A percentile compares a stretch with the other conserved stretches of the same genome.
These are phyloP conservation scores for Drosophila picticornis DNA, from an alignment of 2,888 invertebrate genomes.

Conservation along the genomic window DNA sequence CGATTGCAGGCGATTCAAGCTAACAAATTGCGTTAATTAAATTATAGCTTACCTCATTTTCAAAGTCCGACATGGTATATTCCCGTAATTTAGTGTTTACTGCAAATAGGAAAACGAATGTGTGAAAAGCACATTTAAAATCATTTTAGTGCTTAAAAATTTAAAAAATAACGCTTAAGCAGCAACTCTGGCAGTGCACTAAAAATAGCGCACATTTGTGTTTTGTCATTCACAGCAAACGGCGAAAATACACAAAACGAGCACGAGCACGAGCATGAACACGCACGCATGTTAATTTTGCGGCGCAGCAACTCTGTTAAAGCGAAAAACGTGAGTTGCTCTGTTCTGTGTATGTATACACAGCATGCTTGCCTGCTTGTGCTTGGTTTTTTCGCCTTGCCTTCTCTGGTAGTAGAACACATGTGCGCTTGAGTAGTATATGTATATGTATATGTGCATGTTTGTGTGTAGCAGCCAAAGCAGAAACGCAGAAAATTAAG, in stretches of 20 bases:
- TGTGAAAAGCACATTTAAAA: not conserved
- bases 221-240: conserved; percentile 46
- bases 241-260: conserved; percentile 7
- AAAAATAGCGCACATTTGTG: not conserved
- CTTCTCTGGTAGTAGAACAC: conserved; percentile 64
- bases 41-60: conserved; percentile 45
- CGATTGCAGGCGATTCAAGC: not conserved
- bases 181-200: not conserved
- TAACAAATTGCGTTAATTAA: not conserved
- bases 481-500: conserved; percentile 83
- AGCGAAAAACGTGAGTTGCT: conserved; percentile 68
- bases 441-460: conserved; percentile 48
- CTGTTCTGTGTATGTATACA: conserved; percentile 83
- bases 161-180: conserved; percentile 4
- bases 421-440: conserved; percentile 66
- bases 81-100: not conserved
- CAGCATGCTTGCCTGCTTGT: conserved; percentile 51
- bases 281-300: conserved; percentile 19
- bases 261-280: not conserved
- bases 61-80: conserved; percentile 76
- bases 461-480: conserved; percentile 73
- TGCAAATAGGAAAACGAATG: conserved; percentile 5
- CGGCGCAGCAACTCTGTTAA: conserved; percentile 45
- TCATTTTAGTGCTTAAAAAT: not conserved
- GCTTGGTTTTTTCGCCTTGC: conserved; percentile 53